These are phyloP conservation scores for Hypomecis atomaria DNA, from an alignment of 2,888 invertebrate genomes.

Conservation along the genomic window DNA sequence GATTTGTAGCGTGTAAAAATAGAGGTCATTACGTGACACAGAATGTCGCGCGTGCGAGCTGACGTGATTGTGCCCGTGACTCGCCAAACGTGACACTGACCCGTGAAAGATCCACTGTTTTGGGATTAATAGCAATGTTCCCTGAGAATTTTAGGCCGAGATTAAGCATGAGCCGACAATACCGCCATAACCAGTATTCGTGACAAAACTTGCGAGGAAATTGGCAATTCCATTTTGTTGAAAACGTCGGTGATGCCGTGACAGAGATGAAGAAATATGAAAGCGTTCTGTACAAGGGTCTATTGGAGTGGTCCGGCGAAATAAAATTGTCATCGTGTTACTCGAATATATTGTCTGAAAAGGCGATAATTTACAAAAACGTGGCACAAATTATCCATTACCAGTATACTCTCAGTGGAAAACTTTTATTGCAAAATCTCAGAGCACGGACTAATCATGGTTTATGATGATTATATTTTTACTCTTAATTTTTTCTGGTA, in stretches of 20 bases:
- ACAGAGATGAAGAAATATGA: constrained; percentile 12
- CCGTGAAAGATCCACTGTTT: constrained; percentile 1
- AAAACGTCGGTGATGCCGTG: neutral
- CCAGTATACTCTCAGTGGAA: neutral
- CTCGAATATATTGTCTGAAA: constrained; percentile 1
- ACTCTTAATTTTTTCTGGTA: no score
- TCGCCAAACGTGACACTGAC: constrained; percentile 24
- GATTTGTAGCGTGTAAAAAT: constrained; percentile 29
- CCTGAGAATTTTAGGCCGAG: neutral
- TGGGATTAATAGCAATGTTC: constrained; percentile 5
- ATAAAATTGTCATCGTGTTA: constrained; percentile 1
- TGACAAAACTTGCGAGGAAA: constrained; percentile 7
- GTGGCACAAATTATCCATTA: neutral
- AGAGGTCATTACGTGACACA: constrained; percentile 37
- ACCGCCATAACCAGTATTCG: constrained; percentile 3
- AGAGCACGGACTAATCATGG: no score
- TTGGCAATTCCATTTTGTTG: constrained; percentile 14
- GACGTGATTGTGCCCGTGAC: constrained; percentile 30
- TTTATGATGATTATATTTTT: no score
- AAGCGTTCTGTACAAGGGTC: constrained; percentile 8
- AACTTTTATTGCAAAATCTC: neutral
- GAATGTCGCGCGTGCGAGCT: constrained; percentile 12
- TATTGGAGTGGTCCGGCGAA: constrained; percentile 1
- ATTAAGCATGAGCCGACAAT: constrained; percentile 1
- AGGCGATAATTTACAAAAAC: neutral